Evolutionary conservation across 2,113 vertebrate species (phyloP).

Genomic region (Daphoenositta chrysoptera): DNA sequence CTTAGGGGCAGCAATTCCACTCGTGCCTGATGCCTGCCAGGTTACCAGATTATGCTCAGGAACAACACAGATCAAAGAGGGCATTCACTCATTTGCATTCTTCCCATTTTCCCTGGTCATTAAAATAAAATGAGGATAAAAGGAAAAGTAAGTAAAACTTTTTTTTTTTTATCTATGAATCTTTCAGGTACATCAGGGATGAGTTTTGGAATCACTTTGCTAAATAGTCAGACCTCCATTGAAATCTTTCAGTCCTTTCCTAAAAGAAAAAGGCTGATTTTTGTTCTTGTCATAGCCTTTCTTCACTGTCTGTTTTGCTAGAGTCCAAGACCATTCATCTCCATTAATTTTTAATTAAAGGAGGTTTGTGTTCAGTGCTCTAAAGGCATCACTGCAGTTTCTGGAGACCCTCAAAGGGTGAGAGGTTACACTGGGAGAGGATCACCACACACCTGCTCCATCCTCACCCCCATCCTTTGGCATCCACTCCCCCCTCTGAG

Average conservation of each 20-base stretch:
- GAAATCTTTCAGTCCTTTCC: background rate
- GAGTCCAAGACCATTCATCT: background rate
- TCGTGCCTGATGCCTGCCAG: slow-evolving; percentile 17
- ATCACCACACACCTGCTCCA: background rate
- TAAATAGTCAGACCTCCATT: background rate
- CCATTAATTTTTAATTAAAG: background rate
- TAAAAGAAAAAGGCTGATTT: background rate
- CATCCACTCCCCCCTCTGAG: background rate
- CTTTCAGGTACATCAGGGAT: background rate
- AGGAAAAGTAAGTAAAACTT: background rate
- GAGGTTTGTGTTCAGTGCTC: background rate
- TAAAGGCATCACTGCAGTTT: background rate
- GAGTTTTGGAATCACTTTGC: background rate
- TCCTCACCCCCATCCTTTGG: background rate
- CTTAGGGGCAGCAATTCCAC: background rate
- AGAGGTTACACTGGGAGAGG: background rate
- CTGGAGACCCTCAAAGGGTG: background rate
- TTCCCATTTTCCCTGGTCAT: background rate
- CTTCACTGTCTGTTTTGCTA: background rate
- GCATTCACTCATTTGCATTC: slow-evolving; percentile 55
- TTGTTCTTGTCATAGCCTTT: background rate
- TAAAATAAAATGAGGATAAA: background rate
- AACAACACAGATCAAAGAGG: background rate
- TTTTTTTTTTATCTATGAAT: too few species aligned
- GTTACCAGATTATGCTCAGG: slow-evolving; percentile 24